Base-by-base conservation (phyloP, 2,113 vertebrate species). In the Eurypyga helias region DNA sequence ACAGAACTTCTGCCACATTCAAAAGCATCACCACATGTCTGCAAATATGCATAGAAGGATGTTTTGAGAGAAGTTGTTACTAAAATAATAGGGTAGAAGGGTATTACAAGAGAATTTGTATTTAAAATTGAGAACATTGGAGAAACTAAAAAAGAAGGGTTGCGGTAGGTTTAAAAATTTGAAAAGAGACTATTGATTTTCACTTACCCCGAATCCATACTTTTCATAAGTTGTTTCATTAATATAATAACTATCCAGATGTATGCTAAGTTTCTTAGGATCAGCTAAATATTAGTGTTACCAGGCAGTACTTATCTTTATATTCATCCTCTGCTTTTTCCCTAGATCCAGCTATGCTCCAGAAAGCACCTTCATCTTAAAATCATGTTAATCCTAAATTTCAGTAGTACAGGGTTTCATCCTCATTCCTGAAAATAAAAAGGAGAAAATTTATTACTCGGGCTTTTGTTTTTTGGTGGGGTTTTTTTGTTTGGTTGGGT, bases 91-190 rank as follows among this genome's bases (percentile, higher is more conserved):
- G 29, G 1, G n/a, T 54, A 76, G 46, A 70, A 67, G 6, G 5
- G 6, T 76, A 52, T 13, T 45, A 23, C 10, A 69, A 48, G 13
- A 91, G 8, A 7, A 58, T 16, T 83, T 58, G 4, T 17, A 52
- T 46, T 64, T 82, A 38, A 43, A 87, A 51, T 9, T 0, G 0
- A 61, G 19, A 58, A 28, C 24, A 52, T 0, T 4, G 4, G 28
- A 83, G 24, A 88, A 78, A 65, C 9, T 62, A 33, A 78, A 66
- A 71, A 29, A 34, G 6, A 66, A 1, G 1, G 1, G 2, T 7
- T 57, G 52, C 60, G 36, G 17, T 23, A 29, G 4, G 2, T 81
- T 87, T 58, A 77, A 80, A 33, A 52, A 43, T 69, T 78, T 88
- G 29, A 57, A 18, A 75, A 33, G 12, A 73, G 33, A 52, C 6